A percentile compares a stretch with the other conserved stretches of the same genome.
Conservation (phyloP, 2,113 vertebrate species). For the Charadrius vociferus region DNA sequence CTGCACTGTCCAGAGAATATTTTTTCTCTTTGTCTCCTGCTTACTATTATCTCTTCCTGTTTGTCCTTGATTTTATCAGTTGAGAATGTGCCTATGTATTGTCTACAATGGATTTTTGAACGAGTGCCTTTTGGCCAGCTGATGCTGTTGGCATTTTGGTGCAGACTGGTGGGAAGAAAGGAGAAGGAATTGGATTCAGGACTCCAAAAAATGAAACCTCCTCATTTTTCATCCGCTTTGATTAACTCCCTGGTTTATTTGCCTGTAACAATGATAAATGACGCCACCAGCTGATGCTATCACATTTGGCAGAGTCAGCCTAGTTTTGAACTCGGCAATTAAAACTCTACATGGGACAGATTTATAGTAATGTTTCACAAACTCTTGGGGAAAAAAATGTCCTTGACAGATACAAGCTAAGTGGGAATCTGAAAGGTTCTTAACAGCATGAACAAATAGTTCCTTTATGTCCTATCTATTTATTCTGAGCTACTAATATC, state of each 20-base stretch:
- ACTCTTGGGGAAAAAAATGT: not conserved
- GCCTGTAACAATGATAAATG: conserved; percentile 63
- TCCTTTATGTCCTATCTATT: not conserved
- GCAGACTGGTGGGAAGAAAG: not conserved
- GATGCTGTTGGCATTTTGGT: conserved; percentile 38
- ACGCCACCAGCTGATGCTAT: conserved; percentile 56
- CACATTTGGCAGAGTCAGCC: conserved; percentile 45
- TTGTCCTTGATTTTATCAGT: conserved; percentile 34
- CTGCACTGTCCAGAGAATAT: not conserved
- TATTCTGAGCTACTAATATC: not conserved
- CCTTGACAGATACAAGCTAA: conserved; percentile 17
- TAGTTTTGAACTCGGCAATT: not conserved
- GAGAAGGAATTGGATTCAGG: not conserved
- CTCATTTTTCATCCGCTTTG: conserved; percentile 59
- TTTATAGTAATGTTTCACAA: conserved; percentile 22
- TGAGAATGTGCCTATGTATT: not conserved
- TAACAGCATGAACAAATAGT: not conserved
- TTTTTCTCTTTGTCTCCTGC: not conserved
- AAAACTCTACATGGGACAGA: conserved; percentile 19
- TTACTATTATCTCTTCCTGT: not conserved
- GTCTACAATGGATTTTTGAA: conserved; percentile 23
- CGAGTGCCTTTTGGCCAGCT: conserved; percentile 32
- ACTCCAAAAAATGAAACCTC: not conserved
- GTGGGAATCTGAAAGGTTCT: not conserved
- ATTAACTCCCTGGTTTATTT: conserved; percentile 51